Conservation (phyloP, 2,888 invertebrate species). For the Ptycholaimellus sp. region DNA sequence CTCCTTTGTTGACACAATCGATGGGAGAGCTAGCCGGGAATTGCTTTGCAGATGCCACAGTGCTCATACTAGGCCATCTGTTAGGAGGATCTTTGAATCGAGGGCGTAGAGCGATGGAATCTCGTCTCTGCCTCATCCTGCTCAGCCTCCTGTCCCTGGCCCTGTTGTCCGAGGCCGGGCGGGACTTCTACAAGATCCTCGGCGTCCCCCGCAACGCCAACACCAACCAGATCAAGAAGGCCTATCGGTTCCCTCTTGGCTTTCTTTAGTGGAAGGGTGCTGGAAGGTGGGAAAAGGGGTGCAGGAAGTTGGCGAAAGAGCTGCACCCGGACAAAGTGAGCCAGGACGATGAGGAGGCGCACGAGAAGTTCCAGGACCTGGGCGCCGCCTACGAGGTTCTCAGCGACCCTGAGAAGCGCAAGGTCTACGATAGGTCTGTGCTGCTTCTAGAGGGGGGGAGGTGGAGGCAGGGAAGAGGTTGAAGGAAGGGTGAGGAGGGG, state of each 20-base stretch:
- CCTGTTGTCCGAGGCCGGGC: slow-evolving; percentile 9
- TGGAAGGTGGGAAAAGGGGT: slow-evolving; percentile 6
- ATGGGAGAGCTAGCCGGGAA: no score
- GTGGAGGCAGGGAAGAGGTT: no score
- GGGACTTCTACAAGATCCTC: slow-evolving; percentile 24
- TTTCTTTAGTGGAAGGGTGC: slow-evolving; percentile 1
- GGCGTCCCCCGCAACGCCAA: slow-evolving; percentile 59
- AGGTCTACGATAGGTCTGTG: slow-evolving; percentile 77
- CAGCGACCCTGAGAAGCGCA: slow-evolving; percentile 69
- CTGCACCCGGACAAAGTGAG: slow-evolving; percentile 96
- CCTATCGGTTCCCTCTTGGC: slow-evolving; percentile 41
- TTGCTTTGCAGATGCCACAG: no score
- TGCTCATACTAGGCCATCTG: no score
- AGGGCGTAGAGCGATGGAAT: no score
- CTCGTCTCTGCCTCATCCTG: not conserved
- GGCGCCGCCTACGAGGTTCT: slow-evolving; percentile 35
- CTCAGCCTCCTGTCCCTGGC: not conserved
- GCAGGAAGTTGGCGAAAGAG: slow-evolving; percentile 58
- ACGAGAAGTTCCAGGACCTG: slow-evolving; percentile 48
- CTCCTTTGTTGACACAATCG: no score
- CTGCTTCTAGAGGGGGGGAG: no score
- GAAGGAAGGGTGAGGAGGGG: slow-evolving; percentile 90
- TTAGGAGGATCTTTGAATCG: no score
- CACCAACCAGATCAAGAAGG: slow-evolving; percentile 85
- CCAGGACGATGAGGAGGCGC: slow-evolving; percentile 68